Evolutionary conservation across 2,797 vertebrate genomes (phyloP).

Genomic region (Malacoraja senta): DNA sequence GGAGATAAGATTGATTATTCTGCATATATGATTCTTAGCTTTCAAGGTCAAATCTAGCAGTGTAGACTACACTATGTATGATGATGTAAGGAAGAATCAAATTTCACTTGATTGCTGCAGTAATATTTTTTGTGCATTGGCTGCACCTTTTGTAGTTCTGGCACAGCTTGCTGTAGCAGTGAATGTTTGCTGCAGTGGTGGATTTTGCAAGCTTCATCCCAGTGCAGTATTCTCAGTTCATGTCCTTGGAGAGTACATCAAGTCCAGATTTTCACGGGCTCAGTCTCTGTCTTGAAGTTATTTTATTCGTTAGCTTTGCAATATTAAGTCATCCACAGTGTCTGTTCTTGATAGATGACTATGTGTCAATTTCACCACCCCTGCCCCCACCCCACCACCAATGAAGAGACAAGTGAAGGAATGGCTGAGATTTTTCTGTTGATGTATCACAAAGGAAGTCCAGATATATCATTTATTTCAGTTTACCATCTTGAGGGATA

Average conservation of each 20-base stretch:
- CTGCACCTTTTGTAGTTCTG: constrained; percentile 25
- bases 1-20: neutral
- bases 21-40: neutral
- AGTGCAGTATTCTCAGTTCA: constrained; percentile 1
- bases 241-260: neutral
- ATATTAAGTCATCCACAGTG: neutral
- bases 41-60: constrained; percentile 18
- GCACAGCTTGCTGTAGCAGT: neutral
- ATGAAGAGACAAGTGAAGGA: neutral
- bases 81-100: constrained; percentile 8
- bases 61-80: too few relatives aligned
- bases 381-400: neutral
- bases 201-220: constrained; percentile 12
- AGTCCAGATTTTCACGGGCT: neutral
- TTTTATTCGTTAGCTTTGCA: neutral
- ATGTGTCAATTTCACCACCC: neutral
- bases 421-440: neutral
- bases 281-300: neutral
- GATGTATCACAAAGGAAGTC: neutral
- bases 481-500: neutral
- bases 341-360: neutral
- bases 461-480: neutral
- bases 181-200: constrained; percentile 21
- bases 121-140: constrained; percentile 19
- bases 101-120: neutral